Base-by-base conservation (phyloP, 2,113 vertebrate species). In the Microtus pennsylvanicus region DNA sequence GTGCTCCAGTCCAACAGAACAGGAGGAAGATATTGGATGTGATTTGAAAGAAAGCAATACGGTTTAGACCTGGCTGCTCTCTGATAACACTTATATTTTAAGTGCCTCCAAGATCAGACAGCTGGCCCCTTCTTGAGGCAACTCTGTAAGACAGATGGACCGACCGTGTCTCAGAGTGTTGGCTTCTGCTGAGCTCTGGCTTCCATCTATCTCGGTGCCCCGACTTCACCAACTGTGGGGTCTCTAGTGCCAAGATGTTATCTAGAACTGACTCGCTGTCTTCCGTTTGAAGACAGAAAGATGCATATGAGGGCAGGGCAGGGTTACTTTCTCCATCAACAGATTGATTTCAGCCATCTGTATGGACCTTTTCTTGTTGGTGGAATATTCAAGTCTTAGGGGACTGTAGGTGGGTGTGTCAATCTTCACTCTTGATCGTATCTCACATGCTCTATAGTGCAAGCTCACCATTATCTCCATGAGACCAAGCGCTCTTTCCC, bases 101-200 rank as follows among this genome's bases (percentile, higher is more conserved):
- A 50, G 63, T 87, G 63, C 38, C 86, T 89, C n/a, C 58, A 65
- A 11, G 70, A 76, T 82, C 76, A 86, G 89, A 94, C 94, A 96
- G 91, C 96, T 96, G 97, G 76, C 47, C 93, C 24, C 86, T 97
- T 85, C 86, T 80, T 80, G 45, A 82, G 76, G 91, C 91, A 50
- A 47, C 45, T 81, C 77, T 52, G 38, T 1, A 26, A 88, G 33
- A 94, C 95, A 97, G 96, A 97, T 93, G 87, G 93, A 69, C 76
- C 55, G 8, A 50, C 45, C 38, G 0, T 28, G 58, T 91, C 65
- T 91, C 65, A 47, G 35, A 86, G 89, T n/a, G 1, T 35, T 89
- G 93, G 85, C 92, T 88, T 78, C 77, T 80, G 13, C 55, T 3
- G 1, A 50, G 92, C 85, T 65, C 47, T 76, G 75, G 30, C 42